Conservation (phyloP, 2,113 vertebrate species). For the Chelonoidis abingdonii region DNA sequence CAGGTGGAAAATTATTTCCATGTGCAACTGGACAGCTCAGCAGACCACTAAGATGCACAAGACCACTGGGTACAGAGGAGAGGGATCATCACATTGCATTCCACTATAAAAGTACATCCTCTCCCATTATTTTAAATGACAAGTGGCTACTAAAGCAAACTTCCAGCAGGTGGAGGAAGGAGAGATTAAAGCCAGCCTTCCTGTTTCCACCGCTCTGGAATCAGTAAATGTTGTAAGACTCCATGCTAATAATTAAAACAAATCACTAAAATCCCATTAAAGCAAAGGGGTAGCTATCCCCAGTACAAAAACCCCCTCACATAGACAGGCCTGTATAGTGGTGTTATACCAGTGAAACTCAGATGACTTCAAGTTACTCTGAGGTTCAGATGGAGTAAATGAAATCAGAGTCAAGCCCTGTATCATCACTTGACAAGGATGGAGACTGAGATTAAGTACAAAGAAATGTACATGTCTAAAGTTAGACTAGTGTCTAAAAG, state of each 20-base stretch:
- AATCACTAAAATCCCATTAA: neutral
- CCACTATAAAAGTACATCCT: neutral
- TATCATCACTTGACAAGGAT: neutral
- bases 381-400: neutral
- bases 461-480: fast-evolving
- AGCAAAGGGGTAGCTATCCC: neutral
- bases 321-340: neutral
- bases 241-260: neutral
- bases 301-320: fast-evolving
- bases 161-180: neutral
- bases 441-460: neutral
- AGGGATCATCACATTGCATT: neutral
- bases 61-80: neutral
- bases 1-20: neutral
- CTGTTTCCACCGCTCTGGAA: neutral
- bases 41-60: neutral
- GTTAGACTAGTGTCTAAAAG: fast-evolving
- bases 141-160: neutral
- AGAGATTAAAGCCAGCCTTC: neutral
- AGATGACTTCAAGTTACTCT: neutral
- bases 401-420: fast-evolving
- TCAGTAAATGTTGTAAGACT: neutral
- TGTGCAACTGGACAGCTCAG: neutral
- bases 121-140: neutral
- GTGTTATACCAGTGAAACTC: neutral